phyloP scores from a whole-genome alignment of 2,888 invertebrate genomes.

The Griposia aprilina region DNA sequence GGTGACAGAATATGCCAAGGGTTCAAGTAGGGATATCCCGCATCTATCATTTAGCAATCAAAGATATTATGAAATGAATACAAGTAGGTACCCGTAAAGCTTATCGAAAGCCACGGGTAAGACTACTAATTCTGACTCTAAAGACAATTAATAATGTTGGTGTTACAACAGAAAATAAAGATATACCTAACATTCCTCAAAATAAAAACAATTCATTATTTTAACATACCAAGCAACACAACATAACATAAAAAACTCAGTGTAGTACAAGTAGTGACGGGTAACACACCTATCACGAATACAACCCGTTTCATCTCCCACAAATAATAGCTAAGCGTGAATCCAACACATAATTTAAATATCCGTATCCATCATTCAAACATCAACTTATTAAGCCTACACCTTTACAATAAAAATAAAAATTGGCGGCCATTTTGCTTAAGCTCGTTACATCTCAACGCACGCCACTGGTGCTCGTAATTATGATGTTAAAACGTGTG shows the following conservation, averaged over 20 bases:
- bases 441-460: slow-evolving; percentile 89
- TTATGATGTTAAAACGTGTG: slow-evolving; percentile 82
- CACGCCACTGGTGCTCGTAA: slow-evolving; percentile 89
- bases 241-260: slow-evolving; percentile 32
- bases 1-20: too few relatives aligned
- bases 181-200: not conserved
- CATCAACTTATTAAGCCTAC: slow-evolving; percentile 81
- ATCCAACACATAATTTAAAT: slow-evolving; percentile 71
- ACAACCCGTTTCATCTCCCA: slow-evolving; percentile 42
- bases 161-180: not conserved
- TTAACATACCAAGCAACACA: not conserved
- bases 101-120: too few relatives aligned
- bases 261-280: slow-evolving; percentile 53
- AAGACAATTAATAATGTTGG: not conserved
- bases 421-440: slow-evolving; percentile 89
- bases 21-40: too few relatives aligned
- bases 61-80: too few relatives aligned
- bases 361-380: slow-evolving; percentile 75
- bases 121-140: too few relatives aligned
- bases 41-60: too few relatives aligned
- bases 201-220: not conserved
- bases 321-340: slow-evolving; percentile 64
- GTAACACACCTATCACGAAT: slow-evolving; percentile 25
- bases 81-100: too few relatives aligned
- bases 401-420: slow-evolving; percentile 82